Base-by-base conservation (phyloP, 2,113 vertebrate genomes). In the Suncus etruscus region DNA sequence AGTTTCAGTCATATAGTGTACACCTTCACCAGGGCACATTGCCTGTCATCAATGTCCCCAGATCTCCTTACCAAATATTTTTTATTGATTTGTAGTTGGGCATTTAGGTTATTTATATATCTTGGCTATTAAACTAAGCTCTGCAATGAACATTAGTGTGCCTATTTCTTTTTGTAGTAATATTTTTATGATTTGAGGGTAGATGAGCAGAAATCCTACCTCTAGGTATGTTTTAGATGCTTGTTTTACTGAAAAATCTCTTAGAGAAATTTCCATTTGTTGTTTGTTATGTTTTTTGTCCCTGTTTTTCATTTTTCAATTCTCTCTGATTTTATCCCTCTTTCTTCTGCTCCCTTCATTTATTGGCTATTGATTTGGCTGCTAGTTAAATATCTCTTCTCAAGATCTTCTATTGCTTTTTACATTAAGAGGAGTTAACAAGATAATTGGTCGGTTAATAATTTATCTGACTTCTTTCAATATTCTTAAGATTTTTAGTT, bases 331-430 rank as follows among this genome's bases (percentile, higher is more conserved):
- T 87, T 78, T 65, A 66, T 11, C 12, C 29, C 54, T 54, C 45
- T 32, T 68, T 51, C 24, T 22, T 73, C 32, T 45, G 78, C 66
- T 72, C 8, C 27, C 16, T 87, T 89, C 63, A 73, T 58, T 39
- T 75, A 9, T 83, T 89, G 50, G 81, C 20, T 81, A 54, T 61
- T 66, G 91, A 81, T 77, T 66, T 91, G 31, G 32, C 54, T 72
- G 1, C 83, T 4, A 6, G 45, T 79, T 94, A 31, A 73, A 69
- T 78, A 87, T 47, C 8, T 3, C 31, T 73, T 74, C n/a, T 85
- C 29, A 63, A 86, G 54, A 27, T 39, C n/a, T 58, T 86, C n/a
- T 31, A 72, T n/a, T 81, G 69, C 18, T 94, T 87, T 20, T 68
- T 65, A 50, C 24, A 81, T 50, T 61, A 70, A 91, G 39, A 50